Base-by-base conservation (phyloP, 2,888 invertebrate genomes). In the Tachina grossa region DNA sequence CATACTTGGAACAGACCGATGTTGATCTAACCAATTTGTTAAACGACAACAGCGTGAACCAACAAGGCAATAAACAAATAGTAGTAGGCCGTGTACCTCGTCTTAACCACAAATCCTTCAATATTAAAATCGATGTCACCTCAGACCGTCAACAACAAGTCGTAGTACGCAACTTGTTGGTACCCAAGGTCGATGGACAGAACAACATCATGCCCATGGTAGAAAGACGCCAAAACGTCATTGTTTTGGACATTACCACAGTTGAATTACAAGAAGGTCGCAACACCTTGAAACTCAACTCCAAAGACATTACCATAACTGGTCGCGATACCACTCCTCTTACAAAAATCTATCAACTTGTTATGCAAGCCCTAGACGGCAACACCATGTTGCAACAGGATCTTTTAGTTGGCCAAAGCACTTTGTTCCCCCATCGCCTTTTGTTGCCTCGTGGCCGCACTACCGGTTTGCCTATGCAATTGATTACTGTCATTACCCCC, bases 81-180 rank as follows among this genome's bases (percentile, higher is more conserved):
- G 53, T 85, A 14, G 43, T 82, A 8, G 87, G 87, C 9, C 87
- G 78, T 87, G 39, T 87, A 89, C 94, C 94, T 65, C 95, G 96
- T 88, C 93, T 96, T 41, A 95, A 95, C 92, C 95, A 96, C 92
- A 94, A 95, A 85, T 93, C 94, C 1, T 96, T 96, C 93, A 93
- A 93, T 75, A 93, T 95, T 81, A 93, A 93, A 83, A 89, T 96
- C 87, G 93, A 94, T 65, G 92, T 96, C 9, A 93, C 93, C 69
- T 94, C 95, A 71, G 94, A 95, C 49, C 93, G 94, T 75, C 92
- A 93, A 2, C 93, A 92, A 65, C 93, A 94, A 66, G 95, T 94
- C 1, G 93, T 94, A 13, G 91, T 96, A 82, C 95, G 95, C 87
- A 92, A 95, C 41, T 95, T 95, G 93, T 89, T 96, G 47, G 96